Evolutionary conservation across 1,140 invertebrate genomes (phyloP), one percentile per base, ranked within the genome.

Genomic region (Hyposmocoma kahamanoa): DNA sequence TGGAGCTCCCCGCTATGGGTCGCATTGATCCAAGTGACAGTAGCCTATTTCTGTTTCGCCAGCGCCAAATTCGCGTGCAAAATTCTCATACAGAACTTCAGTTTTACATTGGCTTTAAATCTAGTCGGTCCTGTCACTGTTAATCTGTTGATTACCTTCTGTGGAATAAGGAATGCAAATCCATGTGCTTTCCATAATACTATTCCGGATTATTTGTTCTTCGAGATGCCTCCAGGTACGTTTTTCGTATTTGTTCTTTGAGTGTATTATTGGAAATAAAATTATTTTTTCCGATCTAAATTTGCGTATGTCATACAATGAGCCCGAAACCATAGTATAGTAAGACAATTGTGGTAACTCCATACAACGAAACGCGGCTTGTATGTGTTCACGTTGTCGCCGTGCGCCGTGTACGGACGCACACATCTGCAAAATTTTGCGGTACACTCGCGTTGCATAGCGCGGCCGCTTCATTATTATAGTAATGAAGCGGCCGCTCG

Each of bases 21-120:
- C 0, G 77, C 96, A 3, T 66, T 97, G 1, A 89, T 96, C 28
- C 95, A 97, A 78, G 91, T 97, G 15, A 73, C 90, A 17, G 88
- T 93, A 0, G 91, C 95, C 4, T 96, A 96, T 74, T 75, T 96
- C 15, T 94, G 94, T 55, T 98, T 96, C 68, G 91, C 94, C 46
- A 93, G 95, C 56, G 94, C 93, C 38, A 97, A 97, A 87, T 97
- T 97, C 63, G 95, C 96, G 4, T 98, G 97, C 87, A 98, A 98
- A 85, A 97, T 98, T 60, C 91, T 97, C 50, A 98, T 98, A 53
- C 97, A 98, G 76, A 94, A 94, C 42, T 97, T 98, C 86, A 97
- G 96, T 64, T 98, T 97, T 71, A 95, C 97, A 0, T 96, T 98
- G 55, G 96, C 97, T 0, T 90, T 98, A 0, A 96, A 93, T 71